Conservation (phyloP, 2,888 invertebrate genomes). For the Anthophora plumipes region DNA sequence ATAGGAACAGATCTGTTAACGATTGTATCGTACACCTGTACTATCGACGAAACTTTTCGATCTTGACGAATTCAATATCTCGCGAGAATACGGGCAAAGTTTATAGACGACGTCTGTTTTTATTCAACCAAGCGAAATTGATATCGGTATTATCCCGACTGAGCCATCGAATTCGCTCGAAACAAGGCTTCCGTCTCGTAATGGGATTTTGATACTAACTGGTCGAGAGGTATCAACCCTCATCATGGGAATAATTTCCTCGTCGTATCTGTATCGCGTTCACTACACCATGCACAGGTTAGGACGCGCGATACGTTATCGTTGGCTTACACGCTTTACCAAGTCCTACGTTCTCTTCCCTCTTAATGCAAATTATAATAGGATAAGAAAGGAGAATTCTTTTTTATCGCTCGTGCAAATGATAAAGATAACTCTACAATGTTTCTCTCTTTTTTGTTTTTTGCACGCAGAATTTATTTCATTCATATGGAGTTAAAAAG, state of each 20-base stretch:
- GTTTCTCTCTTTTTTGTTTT: no score
- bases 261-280: slow-evolving; percentile 51
- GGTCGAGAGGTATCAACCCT: slow-evolving; percentile 55
- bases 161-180: slow-evolving; percentile 62
- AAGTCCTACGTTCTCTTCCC: background rate
- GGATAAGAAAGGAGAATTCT: background rate
- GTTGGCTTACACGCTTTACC: slow-evolving; percentile 15
- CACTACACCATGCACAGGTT: slow-evolving; percentile 37
- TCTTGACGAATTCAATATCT: background rate
- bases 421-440: background rate
- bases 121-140: slow-evolving; percentile 68
- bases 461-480: no score
- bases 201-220: slow-evolving; percentile 76
- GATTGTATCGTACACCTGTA: background rate
- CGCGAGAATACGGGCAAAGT: background rate
- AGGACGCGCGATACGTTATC: slow-evolving; percentile 42
- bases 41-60: background rate
- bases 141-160: slow-evolving; percentile 72
- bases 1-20: background rate
- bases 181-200: slow-evolving; percentile 67
- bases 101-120: slow-evolving; percentile 52
- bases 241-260: slow-evolving; percentile 65
- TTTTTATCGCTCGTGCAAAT: no score
- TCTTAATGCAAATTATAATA: background rate
- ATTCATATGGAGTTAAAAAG: no score